Evolutionary conservation across 2,113 vertebrate genomes (phyloP).

Genomic region (Hippolais icterina): DNA sequence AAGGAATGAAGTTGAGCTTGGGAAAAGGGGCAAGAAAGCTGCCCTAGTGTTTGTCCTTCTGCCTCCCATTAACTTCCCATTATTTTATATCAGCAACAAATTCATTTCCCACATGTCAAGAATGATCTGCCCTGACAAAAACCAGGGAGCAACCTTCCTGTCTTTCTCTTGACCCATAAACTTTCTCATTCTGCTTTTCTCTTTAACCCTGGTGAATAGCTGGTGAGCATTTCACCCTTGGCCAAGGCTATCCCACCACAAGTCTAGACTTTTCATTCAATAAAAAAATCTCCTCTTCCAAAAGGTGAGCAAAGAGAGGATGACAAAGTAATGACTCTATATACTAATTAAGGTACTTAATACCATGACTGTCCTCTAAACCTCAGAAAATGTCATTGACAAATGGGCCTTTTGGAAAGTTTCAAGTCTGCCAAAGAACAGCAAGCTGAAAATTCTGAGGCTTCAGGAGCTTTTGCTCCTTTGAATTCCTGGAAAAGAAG

Average conservation of each 20-base stretch:
- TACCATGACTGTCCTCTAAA: neutral
- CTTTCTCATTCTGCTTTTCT: neutral
- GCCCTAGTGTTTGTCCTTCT: neutral
- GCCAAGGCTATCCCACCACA: neutral
- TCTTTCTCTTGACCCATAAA: neutral
- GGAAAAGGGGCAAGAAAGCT: neutral
- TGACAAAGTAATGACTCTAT: neutral
- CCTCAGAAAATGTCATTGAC: neutral
- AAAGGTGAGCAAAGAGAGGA: neutral
- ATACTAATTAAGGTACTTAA: neutral
- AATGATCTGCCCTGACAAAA: neutral
- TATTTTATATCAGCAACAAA: neutral
- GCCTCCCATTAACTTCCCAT: neutral
- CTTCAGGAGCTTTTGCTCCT: neutral
- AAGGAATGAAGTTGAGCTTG: neutral
- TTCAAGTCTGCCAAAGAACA: neutral
- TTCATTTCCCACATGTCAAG: neutral
- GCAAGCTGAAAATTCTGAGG: neutral
- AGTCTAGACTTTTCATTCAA: neutral
- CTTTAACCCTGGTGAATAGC: neutral
- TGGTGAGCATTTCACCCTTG: neutral
- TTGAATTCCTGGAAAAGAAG: neutral
- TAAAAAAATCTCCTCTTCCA: neutral
- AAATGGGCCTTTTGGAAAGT: neutral
- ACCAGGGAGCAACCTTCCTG: neutral